Percentiles rank a stretch among this genome's conserved stretches.
phyloP scores from a whole-genome alignment of 2,797 vertebrate species.

The Esox lucius region DNA sequence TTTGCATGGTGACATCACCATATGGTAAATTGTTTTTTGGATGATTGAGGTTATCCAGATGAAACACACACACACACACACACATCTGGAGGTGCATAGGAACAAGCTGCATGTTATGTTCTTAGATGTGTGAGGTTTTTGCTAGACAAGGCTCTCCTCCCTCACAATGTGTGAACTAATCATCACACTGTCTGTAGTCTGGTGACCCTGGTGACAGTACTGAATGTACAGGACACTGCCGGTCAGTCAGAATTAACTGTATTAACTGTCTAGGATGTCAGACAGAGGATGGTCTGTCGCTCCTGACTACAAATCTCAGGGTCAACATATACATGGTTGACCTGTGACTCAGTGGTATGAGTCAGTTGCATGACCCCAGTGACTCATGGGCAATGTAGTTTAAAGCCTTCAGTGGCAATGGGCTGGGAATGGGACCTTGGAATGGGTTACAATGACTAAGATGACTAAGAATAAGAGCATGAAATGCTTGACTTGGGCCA shows the following conservation, averaged over 20 bases:
- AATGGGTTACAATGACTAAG: neutral
- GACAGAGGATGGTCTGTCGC: neutral
- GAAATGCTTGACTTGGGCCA: too few species aligned
- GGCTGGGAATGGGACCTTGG: neutral
- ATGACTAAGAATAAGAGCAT: neutral
- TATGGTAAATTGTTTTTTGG: too few species aligned
- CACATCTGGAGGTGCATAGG: neutral
- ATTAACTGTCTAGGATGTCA: neutral
- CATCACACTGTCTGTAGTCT: neutral
- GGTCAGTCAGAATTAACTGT: neutral
- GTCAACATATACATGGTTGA: neutral
- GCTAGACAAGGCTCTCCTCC: neutral
- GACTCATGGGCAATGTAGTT: neutral
- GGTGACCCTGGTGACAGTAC: neutral
- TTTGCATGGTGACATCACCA: too few species aligned
- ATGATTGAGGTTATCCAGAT: neutral
- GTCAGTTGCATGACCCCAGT: neutral
- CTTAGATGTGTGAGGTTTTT: neutral
- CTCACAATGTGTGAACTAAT: neutral
- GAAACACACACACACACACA: slow-evolving; percentile 1
- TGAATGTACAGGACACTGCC: neutral
- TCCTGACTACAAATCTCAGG: neutral
- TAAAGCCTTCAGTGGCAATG: neutral
- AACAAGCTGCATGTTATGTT: neutral
- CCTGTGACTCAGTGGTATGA: slow-evolving; percentile 1